Evolutionary conservation across 2,888 invertebrate genomes (phyloP).

Genomic region (Drosophila mercatorum): DNA sequence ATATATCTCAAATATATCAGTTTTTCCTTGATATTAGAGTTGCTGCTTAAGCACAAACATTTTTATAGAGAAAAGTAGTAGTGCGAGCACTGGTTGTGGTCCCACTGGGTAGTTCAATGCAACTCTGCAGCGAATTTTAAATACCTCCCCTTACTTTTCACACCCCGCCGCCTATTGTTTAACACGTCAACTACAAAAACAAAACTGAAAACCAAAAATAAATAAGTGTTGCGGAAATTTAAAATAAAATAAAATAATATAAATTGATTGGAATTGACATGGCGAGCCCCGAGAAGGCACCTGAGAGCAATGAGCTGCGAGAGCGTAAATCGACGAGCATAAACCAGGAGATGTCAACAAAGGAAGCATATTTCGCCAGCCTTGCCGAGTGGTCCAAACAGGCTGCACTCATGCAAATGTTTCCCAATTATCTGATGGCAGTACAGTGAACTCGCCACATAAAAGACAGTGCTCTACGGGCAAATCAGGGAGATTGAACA

Average conservation of each 20-base stretch:
- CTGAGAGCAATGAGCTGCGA: constrained; percentile 16
- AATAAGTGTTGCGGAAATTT: constrained; percentile 14
- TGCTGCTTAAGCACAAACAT: not conserved
- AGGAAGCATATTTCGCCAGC: constrained; percentile 80
- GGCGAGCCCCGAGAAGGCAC: constrained; percentile 26
- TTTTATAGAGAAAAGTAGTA: not conserved
- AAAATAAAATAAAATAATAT: not conserved
- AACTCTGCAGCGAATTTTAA: constrained; percentile 35
- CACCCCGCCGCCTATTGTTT: constrained; percentile 25
- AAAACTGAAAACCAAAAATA: constrained; percentile 34
- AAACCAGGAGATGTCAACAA: constrained; percentile 64
- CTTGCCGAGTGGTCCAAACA: constrained; percentile 81
- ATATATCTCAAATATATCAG: not conserved
- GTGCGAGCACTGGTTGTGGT: too few species aligned
- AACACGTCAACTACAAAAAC: constrained; percentile 70
- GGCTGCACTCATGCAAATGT: constrained; percentile 85
- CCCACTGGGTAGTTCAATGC: constrained; percentile 19
- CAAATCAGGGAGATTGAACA: not conserved
- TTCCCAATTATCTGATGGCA: constrained; percentile 89
- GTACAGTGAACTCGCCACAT: not conserved
- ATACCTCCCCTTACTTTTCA: constrained; percentile 23
- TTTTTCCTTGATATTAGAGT: not conserved
- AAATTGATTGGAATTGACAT: constrained; percentile 25
- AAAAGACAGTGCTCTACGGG: not conserved
- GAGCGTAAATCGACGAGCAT: constrained; percentile 25